These are phyloP conservation scores for Hydrozoanthus tunicans DNA, from an alignment of 64 coral and sea anemone genomes.

Conservation along the genomic window DNA sequence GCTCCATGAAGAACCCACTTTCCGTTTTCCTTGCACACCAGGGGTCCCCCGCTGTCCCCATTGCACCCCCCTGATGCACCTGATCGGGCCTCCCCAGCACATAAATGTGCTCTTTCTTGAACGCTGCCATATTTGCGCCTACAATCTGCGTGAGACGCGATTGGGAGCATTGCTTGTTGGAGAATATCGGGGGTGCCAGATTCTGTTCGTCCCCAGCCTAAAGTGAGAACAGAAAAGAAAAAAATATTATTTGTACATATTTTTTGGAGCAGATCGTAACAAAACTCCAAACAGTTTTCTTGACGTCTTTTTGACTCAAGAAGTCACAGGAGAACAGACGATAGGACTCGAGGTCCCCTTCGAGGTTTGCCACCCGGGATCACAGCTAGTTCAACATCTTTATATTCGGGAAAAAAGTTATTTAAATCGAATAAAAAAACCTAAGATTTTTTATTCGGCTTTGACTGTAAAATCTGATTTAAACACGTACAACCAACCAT, in stretches of 20 bases:
- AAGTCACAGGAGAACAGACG: too few relatives aligned
- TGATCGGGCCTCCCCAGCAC: slow-evolving; percentile 15
- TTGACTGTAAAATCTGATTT: too few relatives aligned
- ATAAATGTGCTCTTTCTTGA: not conserved
- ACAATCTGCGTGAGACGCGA: not conserved
- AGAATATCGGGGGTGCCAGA: slow-evolving; percentile 24
- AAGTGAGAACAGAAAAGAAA: not conserved
- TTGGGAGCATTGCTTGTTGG: slow-evolving; percentile 37
- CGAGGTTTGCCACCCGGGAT: too few relatives aligned
- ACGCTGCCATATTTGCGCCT: slow-evolving; percentile 30
- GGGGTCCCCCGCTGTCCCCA: slow-evolving; percentile 28
- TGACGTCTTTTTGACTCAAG: too few relatives aligned
- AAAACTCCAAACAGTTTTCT: too few relatives aligned
- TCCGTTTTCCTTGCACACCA: slow-evolving; percentile 27
- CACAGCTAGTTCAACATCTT: too few relatives aligned
- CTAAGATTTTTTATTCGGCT: too few relatives aligned
- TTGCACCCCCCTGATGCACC: slow-evolving; percentile 39
- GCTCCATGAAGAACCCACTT: slow-evolving; percentile 47
- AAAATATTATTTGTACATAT: not conserved
- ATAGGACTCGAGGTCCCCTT: too few relatives aligned
- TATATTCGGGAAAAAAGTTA: too few relatives aligned
- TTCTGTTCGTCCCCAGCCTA: slow-evolving; percentile 38
- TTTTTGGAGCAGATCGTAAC: too few relatives aligned
- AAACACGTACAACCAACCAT: too few relatives aligned
- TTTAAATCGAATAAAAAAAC: too few relatives aligned